Percentiles rank a stretch among this genome's conserved stretches.
Conservation (phyloP, 2,888 invertebrate genomes). For the Platycheirus rosarum region DNA sequence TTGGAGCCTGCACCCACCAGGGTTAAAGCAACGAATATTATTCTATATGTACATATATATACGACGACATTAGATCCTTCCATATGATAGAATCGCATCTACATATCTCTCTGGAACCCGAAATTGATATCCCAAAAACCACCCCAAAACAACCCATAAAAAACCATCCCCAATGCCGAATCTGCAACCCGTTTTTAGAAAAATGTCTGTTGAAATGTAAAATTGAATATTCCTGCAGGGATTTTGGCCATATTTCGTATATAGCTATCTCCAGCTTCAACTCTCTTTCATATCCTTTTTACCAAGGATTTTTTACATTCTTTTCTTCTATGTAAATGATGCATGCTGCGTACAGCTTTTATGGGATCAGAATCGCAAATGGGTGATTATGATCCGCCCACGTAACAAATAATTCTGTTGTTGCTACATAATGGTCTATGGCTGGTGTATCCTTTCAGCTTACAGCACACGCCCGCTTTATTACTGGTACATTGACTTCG, state of each 20-base stretch:
- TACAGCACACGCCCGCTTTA: slow-evolving; percentile 82
- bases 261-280: slow-evolving; percentile 8
- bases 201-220: slow-evolving; percentile 61
- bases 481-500: slow-evolving; percentile 75
- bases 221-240: slow-evolving; percentile 60
- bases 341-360: slow-evolving; percentile 38
- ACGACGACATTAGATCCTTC: slow-evolving; percentile 61
- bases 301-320: neutral
- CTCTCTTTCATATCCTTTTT: slow-evolving; percentile 28
- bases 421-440: slow-evolving; percentile 78
- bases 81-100: slow-evolving; percentile 61
- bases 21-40: slow-evolving; percentile 32
- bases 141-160: slow-evolving; percentile 31
- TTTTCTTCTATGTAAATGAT: slow-evolving; percentile 61
- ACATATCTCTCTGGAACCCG: slow-evolving; percentile 43
- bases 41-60: neutral
- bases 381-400: slow-evolving; percentile 73
- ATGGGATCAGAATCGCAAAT: slow-evolving; percentile 45
- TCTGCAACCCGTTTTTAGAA: slow-evolving; percentile 11
- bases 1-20: slow-evolving; percentile 38
- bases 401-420: slow-evolving; percentile 65
- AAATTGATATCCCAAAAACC: slow-evolving; percentile 49
- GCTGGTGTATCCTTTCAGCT: slow-evolving; percentile 5
- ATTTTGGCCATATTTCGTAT: slow-evolving; percentile 15
- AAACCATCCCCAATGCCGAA: slow-evolving; percentile 7